Evolutionary conservation across 2,888 invertebrate genomes (phyloP).

Genomic region (Cabera pusaria): DNA sequence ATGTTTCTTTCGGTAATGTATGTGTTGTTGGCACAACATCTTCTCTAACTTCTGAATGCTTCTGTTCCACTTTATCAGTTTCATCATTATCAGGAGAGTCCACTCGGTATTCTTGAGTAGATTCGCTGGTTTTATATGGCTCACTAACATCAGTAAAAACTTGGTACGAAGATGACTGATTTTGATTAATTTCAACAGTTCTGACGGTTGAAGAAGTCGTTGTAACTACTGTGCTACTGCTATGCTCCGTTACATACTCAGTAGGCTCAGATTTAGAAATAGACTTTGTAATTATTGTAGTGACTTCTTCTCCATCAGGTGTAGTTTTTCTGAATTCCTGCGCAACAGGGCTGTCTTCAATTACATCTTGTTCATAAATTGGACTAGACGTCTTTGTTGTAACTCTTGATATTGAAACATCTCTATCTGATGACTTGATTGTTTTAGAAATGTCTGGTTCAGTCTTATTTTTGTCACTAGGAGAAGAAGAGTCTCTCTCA

Average conservation of each 20-base stretch:
- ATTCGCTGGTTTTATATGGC: constrained; percentile 36
- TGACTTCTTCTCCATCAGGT: constrained; percentile 49
- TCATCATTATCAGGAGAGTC: constrained; percentile 47
- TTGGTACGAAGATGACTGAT: constrained; percentile 58
- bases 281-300: constrained; percentile 48
- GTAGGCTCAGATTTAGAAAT: constrained; percentile 51
- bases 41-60: constrained; percentile 7
- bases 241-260: constrained; percentile 55
- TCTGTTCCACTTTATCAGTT: constrained; percentile 35
- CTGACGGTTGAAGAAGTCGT: constrained; percentile 61
- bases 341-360: constrained; percentile 20
- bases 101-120: constrained; percentile 40
- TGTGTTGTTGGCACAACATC: constrained; percentile 8
- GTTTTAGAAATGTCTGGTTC: constrained; percentile 4
- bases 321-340: constrained; percentile 40
- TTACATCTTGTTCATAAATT: constrained; percentile 4
- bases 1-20: constrained; percentile 11
- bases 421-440: not conserved
- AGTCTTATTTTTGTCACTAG: not conserved
- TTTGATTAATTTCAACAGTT: constrained; percentile 60
- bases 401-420: constrained; percentile 7
- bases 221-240: constrained; percentile 52
- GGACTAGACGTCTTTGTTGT: constrained; percentile 6
- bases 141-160: constrained; percentile 50
- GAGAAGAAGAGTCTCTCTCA: not conserved